Percentiles rank a stretch among this genome's conserved stretches.
phyloP scores from a whole-genome alignment of 2,888 invertebrate genomes.

The Apoderus coryli region DNA sequence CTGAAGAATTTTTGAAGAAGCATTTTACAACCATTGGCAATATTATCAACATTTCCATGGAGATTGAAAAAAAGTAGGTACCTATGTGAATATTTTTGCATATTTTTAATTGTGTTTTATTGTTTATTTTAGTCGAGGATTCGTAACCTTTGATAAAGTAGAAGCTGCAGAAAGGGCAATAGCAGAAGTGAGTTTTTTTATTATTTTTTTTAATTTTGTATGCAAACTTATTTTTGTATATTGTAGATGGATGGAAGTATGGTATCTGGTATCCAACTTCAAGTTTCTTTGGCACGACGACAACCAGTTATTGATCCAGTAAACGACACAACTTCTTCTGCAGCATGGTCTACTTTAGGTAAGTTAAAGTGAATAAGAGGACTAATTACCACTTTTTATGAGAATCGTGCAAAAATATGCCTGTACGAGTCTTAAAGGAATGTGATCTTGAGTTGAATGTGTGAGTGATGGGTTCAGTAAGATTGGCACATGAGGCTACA shows the following conservation, averaged over 20 bases:
- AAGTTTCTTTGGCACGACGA: conserved; percentile 67
- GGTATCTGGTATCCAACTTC: conserved; percentile 57
- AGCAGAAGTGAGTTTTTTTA: conserved; percentile 41
- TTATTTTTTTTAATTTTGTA: too few species aligned
- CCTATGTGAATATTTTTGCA: conserved; percentile 6
- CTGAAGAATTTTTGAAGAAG: conserved; percentile 63
- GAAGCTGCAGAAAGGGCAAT: conserved; percentile 79
- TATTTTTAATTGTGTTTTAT: background rate
- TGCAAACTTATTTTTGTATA: conserved; percentile 1
- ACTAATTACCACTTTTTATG: too few species aligned
- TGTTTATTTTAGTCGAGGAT: conserved; percentile 56
- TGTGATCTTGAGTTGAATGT: too few species aligned
- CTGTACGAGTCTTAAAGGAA: too few species aligned
- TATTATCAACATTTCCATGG: conserved; percentile 71
- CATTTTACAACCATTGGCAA: conserved; percentile 60
- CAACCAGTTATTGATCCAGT: conserved; percentile 66
- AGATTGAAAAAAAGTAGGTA: conserved; percentile 62
- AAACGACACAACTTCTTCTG: conserved; percentile 56
- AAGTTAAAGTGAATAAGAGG: too few species aligned
- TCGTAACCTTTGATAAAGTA: conserved; percentile 81
- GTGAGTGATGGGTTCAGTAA: too few species aligned
- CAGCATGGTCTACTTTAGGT: conserved; percentile 61
- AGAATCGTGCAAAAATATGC: too few species aligned
- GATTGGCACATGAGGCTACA: too few species aligned
- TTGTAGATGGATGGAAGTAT: conserved; percentile 55